These are phyloP conservation scores for Naso thynnoides DNA, from an alignment of 2,797 vertebrate genomes.

Conservation along the genomic window DNA sequence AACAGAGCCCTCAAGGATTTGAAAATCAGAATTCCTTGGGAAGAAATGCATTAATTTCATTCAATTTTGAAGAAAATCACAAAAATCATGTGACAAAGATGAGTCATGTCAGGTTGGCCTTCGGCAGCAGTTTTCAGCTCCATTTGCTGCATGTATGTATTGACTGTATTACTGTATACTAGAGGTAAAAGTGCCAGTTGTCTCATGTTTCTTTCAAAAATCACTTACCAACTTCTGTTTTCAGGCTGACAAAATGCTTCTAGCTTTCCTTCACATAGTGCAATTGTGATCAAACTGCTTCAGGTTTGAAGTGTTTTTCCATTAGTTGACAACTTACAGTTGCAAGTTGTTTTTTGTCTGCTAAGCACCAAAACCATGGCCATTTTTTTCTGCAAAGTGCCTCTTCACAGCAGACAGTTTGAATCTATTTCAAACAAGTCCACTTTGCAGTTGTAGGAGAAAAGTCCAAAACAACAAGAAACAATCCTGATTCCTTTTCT, in stretches of 20 bases:
- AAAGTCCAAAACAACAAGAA: constrained; percentile 1
- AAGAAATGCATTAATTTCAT: not conserved
- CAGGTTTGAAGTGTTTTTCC: constrained; percentile 3
- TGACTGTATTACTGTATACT: not conserved
- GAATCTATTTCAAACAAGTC: constrained; percentile 20
- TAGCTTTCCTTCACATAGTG: not conserved
- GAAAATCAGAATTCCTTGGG: not conserved
- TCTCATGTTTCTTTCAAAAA: not conserved
- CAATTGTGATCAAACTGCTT: constrained; percentile 8
- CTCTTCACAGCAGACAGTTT: constrained; percentile 23
- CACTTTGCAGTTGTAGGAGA: constrained; percentile 5
- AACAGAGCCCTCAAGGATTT: no score
- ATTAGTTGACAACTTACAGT: not conserved
- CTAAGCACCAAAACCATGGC: constrained; percentile 1
- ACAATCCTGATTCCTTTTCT: not conserved
- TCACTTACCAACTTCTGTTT: not conserved
- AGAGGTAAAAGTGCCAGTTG: not conserved
- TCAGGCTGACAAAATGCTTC: not conserved
- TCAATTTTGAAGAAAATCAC: not conserved
- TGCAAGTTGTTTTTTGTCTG: constrained; percentile 28
- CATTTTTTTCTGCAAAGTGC: constrained; percentile 27
- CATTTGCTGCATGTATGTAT: not conserved
- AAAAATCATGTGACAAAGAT: not conserved
- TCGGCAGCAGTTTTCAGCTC: not conserved
- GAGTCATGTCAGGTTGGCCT: not conserved